Conservation (phyloP, 2,797 vertebrate genomes). For the Tragelaphus oryx region DNA sequence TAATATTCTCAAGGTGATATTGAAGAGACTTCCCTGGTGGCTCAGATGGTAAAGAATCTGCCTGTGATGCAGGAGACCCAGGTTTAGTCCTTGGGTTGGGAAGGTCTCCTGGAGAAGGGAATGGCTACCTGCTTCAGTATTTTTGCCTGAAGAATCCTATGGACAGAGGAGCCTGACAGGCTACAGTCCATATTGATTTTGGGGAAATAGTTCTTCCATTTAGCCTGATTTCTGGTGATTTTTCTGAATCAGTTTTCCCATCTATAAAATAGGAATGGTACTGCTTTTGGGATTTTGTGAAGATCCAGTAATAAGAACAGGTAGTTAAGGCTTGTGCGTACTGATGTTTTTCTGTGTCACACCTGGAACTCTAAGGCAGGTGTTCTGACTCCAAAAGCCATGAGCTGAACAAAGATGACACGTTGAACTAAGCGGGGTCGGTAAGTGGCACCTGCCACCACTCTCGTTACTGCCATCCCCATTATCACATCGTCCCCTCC, state of each 20-base stretch:
- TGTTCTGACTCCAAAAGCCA: not conserved
- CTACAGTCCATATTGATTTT: not conserved
- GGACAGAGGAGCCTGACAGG: not conserved
- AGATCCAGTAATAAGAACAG: not conserved
- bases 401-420: not conserved
- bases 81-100: not conserved
- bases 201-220: not conserved
- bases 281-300: not conserved
- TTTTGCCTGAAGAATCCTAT: not conserved
- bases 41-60: not conserved
- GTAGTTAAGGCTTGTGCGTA: not conserved
- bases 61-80: not conserved
- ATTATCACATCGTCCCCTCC: not conserved
- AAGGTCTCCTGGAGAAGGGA: not conserved
- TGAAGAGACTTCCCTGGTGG: not conserved
- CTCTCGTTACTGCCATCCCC: accelerated
- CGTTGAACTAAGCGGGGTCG: not conserved
- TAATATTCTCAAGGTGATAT: no score
- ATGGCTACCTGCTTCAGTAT: not conserved
- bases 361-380: no score
- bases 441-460: no score
- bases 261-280: not conserved
- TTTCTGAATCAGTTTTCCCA: not conserved
- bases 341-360: not conserved
- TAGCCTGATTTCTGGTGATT: not conserved